Evolutionary conservation across 2,888 invertebrate species (phyloP), one percentile per base, ranked within the genome.

Genomic region (Athrips mouffetella): DNA sequence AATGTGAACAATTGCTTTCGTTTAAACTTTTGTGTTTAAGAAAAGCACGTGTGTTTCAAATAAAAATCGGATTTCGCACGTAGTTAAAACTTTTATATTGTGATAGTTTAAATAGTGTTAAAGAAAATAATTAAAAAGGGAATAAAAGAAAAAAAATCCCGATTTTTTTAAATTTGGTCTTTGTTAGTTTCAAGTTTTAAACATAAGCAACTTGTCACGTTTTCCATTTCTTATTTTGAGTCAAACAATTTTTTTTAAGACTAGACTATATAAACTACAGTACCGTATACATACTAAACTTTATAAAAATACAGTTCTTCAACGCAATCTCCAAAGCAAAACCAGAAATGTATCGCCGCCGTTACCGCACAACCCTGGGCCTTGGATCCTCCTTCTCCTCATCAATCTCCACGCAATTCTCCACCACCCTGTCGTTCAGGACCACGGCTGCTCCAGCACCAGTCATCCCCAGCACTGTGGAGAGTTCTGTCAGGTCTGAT

Each of bases 311-410:
- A 25, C 10, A n/a, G n/a, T n/a, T n/a, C n/a, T n/a, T n/a, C 16
- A n/a, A 11, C 20, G 2, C 16, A 29, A 23, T n/a, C n/a, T n/a
- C n/a, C n/a, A n/a, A 15, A 35, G 2, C 8, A 3, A 31, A 18
- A 25, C 21, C 16, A 40, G 45, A 16, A n/a, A 53, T 88, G 87
- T 88, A 87, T 61, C 84, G 87, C 60, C 86, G 87, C 53, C 85
- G 87, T 48, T 87, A 88, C 65, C 84, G 87, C 59, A 80, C 87
- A 52, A 85, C 87, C 53, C 76, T 87, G 44, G 87, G 87, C 62
- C 64, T 87, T 45, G 82, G 84, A 3, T 84, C 87, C 31, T 84
- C 85, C 3, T 79, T 86, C 56, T 86, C 87, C 0, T 85, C 86
- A 1, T 68, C 72, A 10, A 78, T 81, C 52, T 79, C 81, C 2